A percentile compares a stretch with the other conserved stretches of the same genome.
Conservation (phyloP, 2,888 invertebrate genomes). For the Plagiodera versicolora region DNA sequence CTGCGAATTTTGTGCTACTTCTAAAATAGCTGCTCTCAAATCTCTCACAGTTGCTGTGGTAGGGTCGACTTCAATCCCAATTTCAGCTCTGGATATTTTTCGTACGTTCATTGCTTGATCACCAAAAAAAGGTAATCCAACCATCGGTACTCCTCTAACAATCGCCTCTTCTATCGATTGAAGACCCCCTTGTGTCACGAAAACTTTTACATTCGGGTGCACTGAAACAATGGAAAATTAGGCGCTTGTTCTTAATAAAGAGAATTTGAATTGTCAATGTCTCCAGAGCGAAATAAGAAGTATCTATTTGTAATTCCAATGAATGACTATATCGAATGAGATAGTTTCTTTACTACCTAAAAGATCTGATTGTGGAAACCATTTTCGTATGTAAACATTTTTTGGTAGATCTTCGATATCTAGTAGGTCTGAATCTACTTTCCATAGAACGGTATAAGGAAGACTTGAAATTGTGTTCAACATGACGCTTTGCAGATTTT, state of each 20-base stretch:
- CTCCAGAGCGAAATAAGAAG: too few relatives aligned
- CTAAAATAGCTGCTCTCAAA: not conserved
- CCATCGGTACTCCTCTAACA: not conserved
- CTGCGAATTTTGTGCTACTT: not conserved
- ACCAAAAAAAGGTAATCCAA: not conserved
- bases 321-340: too few relatives aligned
- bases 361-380: conserved; percentile 36
- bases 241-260: too few relatives aligned
- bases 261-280: too few relatives aligned
- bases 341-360: too few relatives aligned
- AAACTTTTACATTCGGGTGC: not conserved
- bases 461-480: conserved; percentile 49
- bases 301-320: too few relatives aligned
- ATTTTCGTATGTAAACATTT: conserved; percentile 52
- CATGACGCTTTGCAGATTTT: conserved; percentile 44
- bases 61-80: not conserved
- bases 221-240: not conserved
- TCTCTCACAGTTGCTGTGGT: not conserved
- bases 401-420: conserved; percentile 46
- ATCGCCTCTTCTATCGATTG: not conserved
- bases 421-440: conserved; percentile 49
- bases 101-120: not conserved
- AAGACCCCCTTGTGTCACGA: not conserved
- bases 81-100: not conserved
- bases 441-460: conserved; percentile 54